phyloP scores from a whole-genome alignment of 2,888 invertebrate species.

The Platycheirus albimanus region DNA sequence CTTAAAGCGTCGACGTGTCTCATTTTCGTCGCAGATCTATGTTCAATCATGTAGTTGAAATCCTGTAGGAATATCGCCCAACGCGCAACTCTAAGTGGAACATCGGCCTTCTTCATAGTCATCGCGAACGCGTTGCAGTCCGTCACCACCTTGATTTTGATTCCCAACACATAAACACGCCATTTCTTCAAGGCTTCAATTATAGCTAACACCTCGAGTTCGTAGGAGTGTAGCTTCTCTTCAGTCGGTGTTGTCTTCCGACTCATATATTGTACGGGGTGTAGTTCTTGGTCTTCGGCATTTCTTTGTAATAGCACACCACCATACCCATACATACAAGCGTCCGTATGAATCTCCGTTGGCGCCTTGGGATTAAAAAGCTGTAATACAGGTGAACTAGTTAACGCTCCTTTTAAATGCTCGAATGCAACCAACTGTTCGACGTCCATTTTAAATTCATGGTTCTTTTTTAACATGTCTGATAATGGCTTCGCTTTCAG shows the following conservation, averaged over 20 bases:
- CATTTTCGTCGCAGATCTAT: slow-evolving; percentile 21
- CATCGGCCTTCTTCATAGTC: slow-evolving; percentile 76
- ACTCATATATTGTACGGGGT: slow-evolving; percentile 74
- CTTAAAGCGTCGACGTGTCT: slow-evolving; percentile 41
- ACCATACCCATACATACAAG: slow-evolving; percentile 62
- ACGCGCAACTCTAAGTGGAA: slow-evolving; percentile 19
- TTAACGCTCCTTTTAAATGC: slow-evolving; percentile 51
- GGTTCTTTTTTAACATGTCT: slow-evolving; percentile 57
- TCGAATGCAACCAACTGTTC: slow-evolving; percentile 74
- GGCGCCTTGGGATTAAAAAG: slow-evolving; percentile 35
- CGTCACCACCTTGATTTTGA: slow-evolving; percentile 75
- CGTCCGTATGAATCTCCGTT: slow-evolving; percentile 21
- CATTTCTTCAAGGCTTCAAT: slow-evolving; percentile 20
- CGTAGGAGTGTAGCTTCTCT: slow-evolving; percentile 37
- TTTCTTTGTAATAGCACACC: slow-evolving; percentile 73
- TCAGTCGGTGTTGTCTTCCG: slow-evolving; percentile 33
- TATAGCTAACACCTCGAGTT: slow-evolving; percentile 49
- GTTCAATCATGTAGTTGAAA: slow-evolving; percentile 20
- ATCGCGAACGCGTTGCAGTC: slow-evolving; percentile 77
- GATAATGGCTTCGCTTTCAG: slow-evolving; percentile 20
- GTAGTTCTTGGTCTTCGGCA: slow-evolving; percentile 57
- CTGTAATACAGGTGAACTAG: slow-evolving; percentile 20
- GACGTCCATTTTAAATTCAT: slow-evolving; percentile 65
- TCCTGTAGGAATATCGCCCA: slow-evolving; percentile 16
- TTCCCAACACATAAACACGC: slow-evolving; percentile 11